Evolutionary conservation across 2,888 invertebrate species (phyloP), one percentile per base, ranked within the genome.

Genomic region (Drosophila lutescens): DNA sequence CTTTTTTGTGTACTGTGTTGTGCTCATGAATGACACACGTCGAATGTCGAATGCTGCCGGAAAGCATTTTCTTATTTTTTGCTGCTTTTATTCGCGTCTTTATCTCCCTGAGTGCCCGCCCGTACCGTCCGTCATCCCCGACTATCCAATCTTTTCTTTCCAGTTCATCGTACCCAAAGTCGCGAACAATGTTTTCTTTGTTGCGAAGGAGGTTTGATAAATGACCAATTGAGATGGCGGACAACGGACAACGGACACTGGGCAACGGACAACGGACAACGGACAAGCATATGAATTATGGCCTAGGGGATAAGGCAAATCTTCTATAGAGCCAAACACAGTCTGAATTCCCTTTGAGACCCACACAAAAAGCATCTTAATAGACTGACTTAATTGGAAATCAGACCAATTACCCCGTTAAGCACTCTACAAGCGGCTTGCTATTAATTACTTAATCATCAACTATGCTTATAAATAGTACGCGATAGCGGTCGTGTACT

Each of bases 1-100:
- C 53, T 57, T 68, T 53, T 46, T 43, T 46, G 46, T 20, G 20
- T n/a, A n/a, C n/a, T 38, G 43, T 44, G 10, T 15, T 66, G 20
- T 26, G 6, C 34, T 49, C 56, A 65, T 79, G 87, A 87, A 69
- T 76, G 86, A 69, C 69, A 84, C 63, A 87, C 68, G 85, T 69
- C 77, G 67, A 68, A 70, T 36, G 85, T 69, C 77, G 67, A 68
- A 72, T 36, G 65, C 47, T 69, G 73, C 63, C 86, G 84, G 87
- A 83, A 88, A 76, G 58, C 72, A 77, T 78, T 78, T 74, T 75
- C 53, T 57, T 56, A 49, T 32, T 43, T 43, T 65, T 44, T 38
- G 34, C 63, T 17, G 32, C 38, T 47, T 51, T 40, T 53, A 56
- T 71, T 71, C 47, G 60, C 50, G 60, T 47, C 59, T 69, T 69